These are phyloP conservation scores for Leptopilina drosophilae DNA, from an alignment of 2,888 invertebrate species.

Conservation along the genomic window DNA sequence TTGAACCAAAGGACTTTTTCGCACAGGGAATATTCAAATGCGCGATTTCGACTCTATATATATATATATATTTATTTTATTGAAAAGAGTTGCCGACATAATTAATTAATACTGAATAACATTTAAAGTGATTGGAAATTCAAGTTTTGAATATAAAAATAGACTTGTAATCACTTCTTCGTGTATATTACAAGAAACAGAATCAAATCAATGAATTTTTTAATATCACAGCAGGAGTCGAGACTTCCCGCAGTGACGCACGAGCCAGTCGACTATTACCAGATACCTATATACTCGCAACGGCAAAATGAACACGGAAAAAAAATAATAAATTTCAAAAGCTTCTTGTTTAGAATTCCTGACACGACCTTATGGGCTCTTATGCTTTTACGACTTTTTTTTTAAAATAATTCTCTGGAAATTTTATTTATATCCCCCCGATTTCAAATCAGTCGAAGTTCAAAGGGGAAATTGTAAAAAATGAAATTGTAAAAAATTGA, in stretches of 20 bases:
- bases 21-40: too few species aligned
- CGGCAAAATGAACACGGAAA: neutral
- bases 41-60: too few species aligned
- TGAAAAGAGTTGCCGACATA: too few species aligned
- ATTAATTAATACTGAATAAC: too few species aligned
- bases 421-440: neutral
- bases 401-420: neutral
- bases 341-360: slow-evolving; percentile 34
- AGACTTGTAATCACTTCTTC: neutral
- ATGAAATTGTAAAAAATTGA: too few species aligned
- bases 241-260: slow-evolving; percentile 30
- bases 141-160: slow-evolving; percentile 7
- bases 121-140: neutral
- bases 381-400: neutral
- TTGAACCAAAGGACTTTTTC: too few species aligned
- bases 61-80: too few species aligned
- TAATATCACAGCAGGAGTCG: slow-evolving; percentile 20
- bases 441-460: neutral
- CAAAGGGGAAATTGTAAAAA: too few species aligned
- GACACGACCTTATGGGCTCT: neutral
- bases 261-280: slow-evolving; percentile 23
- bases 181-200: slow-evolving; percentile 2
- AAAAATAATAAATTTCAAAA: slow-evolving; percentile 3
- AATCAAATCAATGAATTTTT: slow-evolving; percentile 20
- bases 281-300: slow-evolving; percentile 23